These are phyloP conservation scores for Mus minutoides DNA, from an alignment of 2,797 vertebrate genomes.

Conservation along the genomic window DNA sequence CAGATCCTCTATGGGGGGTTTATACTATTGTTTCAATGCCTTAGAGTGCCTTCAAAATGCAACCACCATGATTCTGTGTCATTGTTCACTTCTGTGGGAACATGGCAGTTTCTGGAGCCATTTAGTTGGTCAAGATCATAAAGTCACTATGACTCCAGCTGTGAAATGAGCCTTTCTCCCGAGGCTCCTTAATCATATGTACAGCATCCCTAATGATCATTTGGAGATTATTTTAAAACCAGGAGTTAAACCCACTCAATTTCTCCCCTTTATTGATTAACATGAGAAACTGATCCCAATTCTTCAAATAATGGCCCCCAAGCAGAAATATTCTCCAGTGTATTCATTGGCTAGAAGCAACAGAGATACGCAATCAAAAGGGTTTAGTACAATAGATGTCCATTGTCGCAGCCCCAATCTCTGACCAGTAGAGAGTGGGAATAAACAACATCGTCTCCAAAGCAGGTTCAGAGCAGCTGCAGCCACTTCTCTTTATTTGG, in stretches of 20 bases:
- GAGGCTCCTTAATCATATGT: neutral
- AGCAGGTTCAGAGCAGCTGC: too few species aligned
- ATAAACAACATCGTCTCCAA: too few species aligned
- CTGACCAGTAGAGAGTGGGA: too few species aligned
- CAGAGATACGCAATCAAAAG: neutral
- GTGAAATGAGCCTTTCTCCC: neutral
- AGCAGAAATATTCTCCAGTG: neutral
- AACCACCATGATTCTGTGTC: neutral
- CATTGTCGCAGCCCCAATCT: too few species aligned
- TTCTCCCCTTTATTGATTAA: neutral
- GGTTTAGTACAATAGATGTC: neutral
- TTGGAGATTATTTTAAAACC: constrained; percentile 11
- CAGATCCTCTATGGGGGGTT: neutral
- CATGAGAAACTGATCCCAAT: neutral
- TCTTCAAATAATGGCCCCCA: neutral
- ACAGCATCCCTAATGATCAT: neutral
- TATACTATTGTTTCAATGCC: neutral
- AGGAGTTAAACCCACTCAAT: neutral
- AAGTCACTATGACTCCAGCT: neutral
- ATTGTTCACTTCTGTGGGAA: neutral
- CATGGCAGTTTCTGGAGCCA: neutral
- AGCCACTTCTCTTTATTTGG: too few species aligned
- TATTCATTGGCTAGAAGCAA: neutral
- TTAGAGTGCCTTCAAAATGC: neutral
- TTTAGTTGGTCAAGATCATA: neutral